A percentile compares a stretch with the other conserved stretches of the same genome.
These are phyloP conservation scores for Erpobdella octoculata DNA, from an alignment of 2,888 invertebrate species.

Conservation along the genomic window DNA sequence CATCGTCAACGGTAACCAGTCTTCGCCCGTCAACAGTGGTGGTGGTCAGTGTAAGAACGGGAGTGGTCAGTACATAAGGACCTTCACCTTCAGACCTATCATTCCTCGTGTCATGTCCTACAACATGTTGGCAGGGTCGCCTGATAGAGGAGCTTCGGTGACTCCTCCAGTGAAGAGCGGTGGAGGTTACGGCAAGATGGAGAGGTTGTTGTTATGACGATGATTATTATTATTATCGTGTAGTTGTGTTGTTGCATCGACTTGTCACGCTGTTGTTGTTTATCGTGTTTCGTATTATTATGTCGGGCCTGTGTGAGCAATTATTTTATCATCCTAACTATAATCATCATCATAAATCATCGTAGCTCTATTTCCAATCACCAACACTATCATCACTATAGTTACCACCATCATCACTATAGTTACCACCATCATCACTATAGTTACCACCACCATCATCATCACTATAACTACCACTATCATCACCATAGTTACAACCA, in stretches of 20 bases:
- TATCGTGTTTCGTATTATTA: no score
- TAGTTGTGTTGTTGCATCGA: no score
- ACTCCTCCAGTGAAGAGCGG: neutral
- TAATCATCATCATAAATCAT: slow-evolving; percentile 5
- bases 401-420: neutral
- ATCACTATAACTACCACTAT: neutral
- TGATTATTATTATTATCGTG: neutral
- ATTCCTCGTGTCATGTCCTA: slow-evolving; percentile 79
- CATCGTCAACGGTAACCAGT: slow-evolving; percentile 26
- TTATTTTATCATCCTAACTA: neutral
- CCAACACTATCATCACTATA: neutral
- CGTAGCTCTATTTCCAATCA: neutral
- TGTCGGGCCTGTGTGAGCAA: no score
- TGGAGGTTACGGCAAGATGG: neutral
- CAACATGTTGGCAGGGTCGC: slow-evolving; percentile 31
- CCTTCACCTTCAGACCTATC: slow-evolving; percentile 62
- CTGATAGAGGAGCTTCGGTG: neutral
- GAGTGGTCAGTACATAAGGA: slow-evolving; percentile 33
- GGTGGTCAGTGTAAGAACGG: slow-evolving; percentile 47
- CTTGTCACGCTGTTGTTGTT: no score
- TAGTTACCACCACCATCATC: neutral
- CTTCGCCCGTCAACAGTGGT: neutral
- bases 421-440: neutral
- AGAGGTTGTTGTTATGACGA: neutral
- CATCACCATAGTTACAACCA: neutral